Percentiles rank a stretch among this genome's conserved stretches.
Evolutionary conservation across 1,140 invertebrate genomes (phyloP).

Genomic region (Schlechtendalia chinensis): DNA sequence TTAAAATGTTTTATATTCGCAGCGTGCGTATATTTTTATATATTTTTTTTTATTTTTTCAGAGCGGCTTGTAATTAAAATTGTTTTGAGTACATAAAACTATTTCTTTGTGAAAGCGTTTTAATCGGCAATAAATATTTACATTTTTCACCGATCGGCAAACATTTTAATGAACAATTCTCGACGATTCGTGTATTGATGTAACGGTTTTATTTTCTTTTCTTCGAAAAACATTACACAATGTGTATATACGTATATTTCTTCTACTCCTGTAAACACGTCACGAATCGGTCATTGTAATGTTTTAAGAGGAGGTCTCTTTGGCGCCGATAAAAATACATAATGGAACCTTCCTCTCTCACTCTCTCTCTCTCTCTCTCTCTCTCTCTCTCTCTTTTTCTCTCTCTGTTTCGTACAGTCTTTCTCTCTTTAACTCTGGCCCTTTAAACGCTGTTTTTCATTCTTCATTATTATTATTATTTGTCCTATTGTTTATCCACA

Average conservation of each 20-base stretch:
- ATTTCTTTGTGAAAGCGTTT: no score
- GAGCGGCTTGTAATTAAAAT: no score
- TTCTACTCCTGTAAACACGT: slow-evolving; percentile 28
- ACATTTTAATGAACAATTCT: not conserved
- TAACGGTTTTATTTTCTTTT: not conserved
- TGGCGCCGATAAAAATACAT: slow-evolving; percentile 41
- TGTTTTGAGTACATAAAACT: no score
- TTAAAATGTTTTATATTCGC: no score
- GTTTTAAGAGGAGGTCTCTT: slow-evolving; percentile 10
- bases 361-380: not conserved
- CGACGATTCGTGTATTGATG: not conserved
- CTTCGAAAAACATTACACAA: no score
- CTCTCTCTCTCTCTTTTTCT: not conserved
- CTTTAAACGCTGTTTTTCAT: not conserved
- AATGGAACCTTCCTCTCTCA: slow-evolving; percentile 29
- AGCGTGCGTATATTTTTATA: no score
- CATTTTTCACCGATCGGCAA: not conserved
- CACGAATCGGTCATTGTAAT: slow-evolving; percentile 30
- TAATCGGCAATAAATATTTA: not conserved
- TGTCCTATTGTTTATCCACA: no score
- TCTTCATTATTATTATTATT: no score
- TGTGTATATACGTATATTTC: not conserved
- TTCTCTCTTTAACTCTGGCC: no score
- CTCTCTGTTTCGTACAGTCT: not conserved
- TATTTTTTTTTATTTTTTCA: no score